Conservation (phyloP, 1,140 invertebrate genomes). For the Nautilus pompilius region DNA sequence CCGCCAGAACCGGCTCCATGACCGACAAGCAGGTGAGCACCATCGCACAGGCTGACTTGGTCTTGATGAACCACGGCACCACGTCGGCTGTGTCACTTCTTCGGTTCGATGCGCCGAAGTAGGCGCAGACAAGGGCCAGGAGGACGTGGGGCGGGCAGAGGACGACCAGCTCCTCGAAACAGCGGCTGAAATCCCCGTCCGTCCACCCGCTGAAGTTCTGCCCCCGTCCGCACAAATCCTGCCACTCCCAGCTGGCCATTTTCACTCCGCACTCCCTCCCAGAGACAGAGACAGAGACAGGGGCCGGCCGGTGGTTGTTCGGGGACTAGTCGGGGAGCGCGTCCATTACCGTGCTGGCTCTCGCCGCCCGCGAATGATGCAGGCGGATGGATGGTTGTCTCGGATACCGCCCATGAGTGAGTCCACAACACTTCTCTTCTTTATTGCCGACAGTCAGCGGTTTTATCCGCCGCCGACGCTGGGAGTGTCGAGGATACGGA, state of each 20-base stretch:
- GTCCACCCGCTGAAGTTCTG: slow-evolving; percentile 42
- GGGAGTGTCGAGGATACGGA: too few relatives aligned
- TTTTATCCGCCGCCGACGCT: too few relatives aligned
- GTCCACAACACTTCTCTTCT: too few relatives aligned
- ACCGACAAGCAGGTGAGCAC: slow-evolving; percentile 64
- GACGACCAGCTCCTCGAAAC: slow-evolving; percentile 73
- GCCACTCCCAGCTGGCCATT: slow-evolving; percentile 36
- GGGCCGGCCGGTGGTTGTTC: too few relatives aligned
- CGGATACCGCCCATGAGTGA: too few relatives aligned
- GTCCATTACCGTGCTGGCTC: too few relatives aligned
- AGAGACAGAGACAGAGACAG: too few relatives aligned
- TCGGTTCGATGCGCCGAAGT: slow-evolving; percentile 65
- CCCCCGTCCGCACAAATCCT: slow-evolving; percentile 42
- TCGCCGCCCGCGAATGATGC: too few relatives aligned
- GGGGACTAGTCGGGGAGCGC: too few relatives aligned
- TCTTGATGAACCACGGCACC: slow-evolving; percentile 30
- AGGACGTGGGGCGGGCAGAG: slow-evolving; percentile 63
- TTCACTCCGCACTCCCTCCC: too few relatives aligned
- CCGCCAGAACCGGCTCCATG: slow-evolving; percentile 64
- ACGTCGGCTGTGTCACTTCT: slow-evolving; percentile 62
- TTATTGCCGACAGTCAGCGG: too few relatives aligned
- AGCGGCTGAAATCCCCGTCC: slow-evolving; percentile 67
- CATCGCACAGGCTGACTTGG: slow-evolving; percentile 20
- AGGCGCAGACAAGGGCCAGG: slow-evolving; percentile 71
- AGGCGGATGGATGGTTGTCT: too few relatives aligned